Evolutionary conservation across 2,113 vertebrate genomes (phyloP).

Genomic region (Gila orcuttii): DNA sequence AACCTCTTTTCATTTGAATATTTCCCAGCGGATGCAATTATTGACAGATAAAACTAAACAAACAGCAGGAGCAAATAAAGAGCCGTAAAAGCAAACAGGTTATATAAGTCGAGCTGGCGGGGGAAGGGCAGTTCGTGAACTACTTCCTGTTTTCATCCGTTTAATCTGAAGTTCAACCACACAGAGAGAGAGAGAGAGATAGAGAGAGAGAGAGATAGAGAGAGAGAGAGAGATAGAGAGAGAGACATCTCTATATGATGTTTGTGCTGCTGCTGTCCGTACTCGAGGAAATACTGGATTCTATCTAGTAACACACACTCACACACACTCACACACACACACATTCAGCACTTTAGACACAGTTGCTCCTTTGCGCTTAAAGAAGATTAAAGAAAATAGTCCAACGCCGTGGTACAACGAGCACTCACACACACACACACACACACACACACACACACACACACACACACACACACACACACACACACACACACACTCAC

Average conservation of each 20-base stretch:
- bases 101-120: neutral
- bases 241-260: neutral
- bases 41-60: neutral
- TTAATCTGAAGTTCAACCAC: neutral
- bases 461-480: too few species aligned
- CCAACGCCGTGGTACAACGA: too few species aligned
- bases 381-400: too few species aligned
- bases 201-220: neutral
- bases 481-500: too few species aligned
- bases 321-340: neutral
- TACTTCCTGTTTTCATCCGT: slow-evolving; percentile 29
- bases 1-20: neutral
- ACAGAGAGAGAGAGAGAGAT: neutral
- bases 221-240: neutral
- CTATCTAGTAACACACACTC: neutral
- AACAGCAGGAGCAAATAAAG: neutral
- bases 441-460: too few species aligned
- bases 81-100: neutral
- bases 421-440: too few species aligned
- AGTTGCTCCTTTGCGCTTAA: too few species aligned
- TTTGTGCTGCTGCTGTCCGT: neutral
- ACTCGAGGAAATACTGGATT: neutral
- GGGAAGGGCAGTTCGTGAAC: neutral
- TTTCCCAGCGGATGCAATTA: neutral
- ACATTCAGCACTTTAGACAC: too few species aligned